phyloP scores from a whole-genome alignment of 2,888 invertebrate species.

The Drosophila buzzatii region DNA sequence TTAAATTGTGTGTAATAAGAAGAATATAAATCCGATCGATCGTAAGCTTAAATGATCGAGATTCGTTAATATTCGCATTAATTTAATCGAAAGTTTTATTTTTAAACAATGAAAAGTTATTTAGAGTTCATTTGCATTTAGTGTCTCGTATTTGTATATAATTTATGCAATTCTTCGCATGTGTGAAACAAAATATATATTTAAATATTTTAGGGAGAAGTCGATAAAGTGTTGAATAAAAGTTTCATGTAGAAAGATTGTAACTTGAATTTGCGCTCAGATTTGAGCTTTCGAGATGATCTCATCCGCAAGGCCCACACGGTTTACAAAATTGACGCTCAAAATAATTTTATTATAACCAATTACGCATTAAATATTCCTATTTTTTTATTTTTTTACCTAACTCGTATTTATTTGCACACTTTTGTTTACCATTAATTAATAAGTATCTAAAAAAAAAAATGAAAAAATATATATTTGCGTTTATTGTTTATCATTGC shows the following conservation, averaged over 20 bases:
- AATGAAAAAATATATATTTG: conserved; percentile 34
- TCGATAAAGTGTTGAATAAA: conserved; percentile 16
- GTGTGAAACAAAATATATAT: background rate
- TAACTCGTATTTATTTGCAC: conserved; percentile 1
- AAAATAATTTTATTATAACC: conserved; percentile 26
- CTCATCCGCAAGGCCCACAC: conserved; percentile 40
- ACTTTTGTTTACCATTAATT: conserved; percentile 45
- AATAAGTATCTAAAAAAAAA: conserved; percentile 38
- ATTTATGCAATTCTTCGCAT: background rate
- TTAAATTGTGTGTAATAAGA: background rate
- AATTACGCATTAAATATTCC: conserved; percentile 47
- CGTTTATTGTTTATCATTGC: conserved; percentile 45
- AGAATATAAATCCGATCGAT: background rate
- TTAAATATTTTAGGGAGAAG: background rate
- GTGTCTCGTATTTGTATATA: background rate
- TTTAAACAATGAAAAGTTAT: background rate
- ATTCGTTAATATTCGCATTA: background rate
- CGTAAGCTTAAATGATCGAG: background rate
- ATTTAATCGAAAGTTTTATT: background rate
- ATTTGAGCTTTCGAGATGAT: conserved; percentile 30
- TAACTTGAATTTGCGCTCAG: background rate
- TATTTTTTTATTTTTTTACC: conserved; percentile 4
- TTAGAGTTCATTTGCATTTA: conserved; percentile 7
- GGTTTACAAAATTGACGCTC: conserved; percentile 15
- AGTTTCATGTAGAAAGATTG: conserved; percentile 2